These are phyloP conservation scores for Alces alces DNA, from an alignment of 2,113 vertebrate genomes.

Conservation along the genomic window DNA sequence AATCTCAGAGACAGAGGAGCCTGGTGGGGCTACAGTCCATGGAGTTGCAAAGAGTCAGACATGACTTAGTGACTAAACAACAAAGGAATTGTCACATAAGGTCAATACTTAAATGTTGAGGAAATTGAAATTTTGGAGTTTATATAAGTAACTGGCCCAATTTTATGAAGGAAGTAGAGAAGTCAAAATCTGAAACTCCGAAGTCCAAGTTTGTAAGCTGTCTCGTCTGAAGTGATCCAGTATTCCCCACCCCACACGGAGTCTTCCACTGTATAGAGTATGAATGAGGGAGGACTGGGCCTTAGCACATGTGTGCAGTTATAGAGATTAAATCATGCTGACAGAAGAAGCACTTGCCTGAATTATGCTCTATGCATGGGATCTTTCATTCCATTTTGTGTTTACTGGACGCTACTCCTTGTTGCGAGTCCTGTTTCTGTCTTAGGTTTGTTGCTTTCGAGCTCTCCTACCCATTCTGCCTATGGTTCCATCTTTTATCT, in stretches of 20 bases:
- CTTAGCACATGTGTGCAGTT: too few relatives aligned
- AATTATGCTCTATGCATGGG: neutral
- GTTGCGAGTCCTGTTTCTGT: neutral
- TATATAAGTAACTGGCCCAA: neutral
- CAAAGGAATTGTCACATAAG: neutral
- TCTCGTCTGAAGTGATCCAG: neutral
- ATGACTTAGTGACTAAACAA: neutral
- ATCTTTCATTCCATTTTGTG: neutral
- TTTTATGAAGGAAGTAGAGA: neutral
- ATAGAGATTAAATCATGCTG: neutral
- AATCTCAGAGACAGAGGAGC: neutral
- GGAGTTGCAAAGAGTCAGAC: neutral
- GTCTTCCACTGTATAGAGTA: fast-evolving
- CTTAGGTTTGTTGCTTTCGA: neutral
- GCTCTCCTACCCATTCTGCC: neutral
- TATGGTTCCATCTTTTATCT: neutral
- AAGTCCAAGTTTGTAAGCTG: neutral
- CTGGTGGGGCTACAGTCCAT: neutral
- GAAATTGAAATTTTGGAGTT: neutral
- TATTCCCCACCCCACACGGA: fast-evolving
- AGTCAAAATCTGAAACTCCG: neutral
- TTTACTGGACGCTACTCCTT: neutral
- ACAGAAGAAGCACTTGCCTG: neutral
- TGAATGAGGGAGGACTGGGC: neutral
- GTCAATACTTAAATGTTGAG: neutral